These are phyloP conservation scores for Nephrocerus scutellatus DNA, from an alignment of 2,888 invertebrate species.

Conservation along the genomic window DNA sequence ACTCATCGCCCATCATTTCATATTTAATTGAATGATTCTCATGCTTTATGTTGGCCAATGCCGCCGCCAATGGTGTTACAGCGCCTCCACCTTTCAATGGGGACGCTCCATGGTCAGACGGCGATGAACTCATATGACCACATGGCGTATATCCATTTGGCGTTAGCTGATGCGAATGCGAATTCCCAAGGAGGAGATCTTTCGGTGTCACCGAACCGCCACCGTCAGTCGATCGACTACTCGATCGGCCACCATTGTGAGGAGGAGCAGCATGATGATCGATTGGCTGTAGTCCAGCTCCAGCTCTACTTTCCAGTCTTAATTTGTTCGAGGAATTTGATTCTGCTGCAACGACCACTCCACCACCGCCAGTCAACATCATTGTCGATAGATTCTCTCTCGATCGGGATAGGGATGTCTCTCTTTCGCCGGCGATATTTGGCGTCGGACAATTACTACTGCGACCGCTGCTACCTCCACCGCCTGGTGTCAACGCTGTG, in stretches of 20 bases:
- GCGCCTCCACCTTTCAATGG: slow-evolving; percentile 11
- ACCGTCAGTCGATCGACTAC: slow-evolving; percentile 30
- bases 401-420: slow-evolving; percentile 22
- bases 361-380: slow-evolving; percentile 12
- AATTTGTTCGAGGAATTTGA: slow-evolving; percentile 6
- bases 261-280: neutral
- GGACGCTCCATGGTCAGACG: neutral
- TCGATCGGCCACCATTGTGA: slow-evolving; percentile 29
- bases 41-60: slow-evolving; percentile 33
- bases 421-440: slow-evolving; percentile 15
- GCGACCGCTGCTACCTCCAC: slow-evolving; percentile 24
- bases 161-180: no score
- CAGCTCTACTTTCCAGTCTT: no score
- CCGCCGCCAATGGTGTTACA: slow-evolving; percentile 19
- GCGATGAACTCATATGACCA: slow-evolving; percentile 18
- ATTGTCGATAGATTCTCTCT: slow-evolving; percentile 23
- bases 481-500: slow-evolving; percentile 16
- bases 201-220: slow-evolving; percentile 32
- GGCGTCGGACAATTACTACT: slow-evolving; percentile 24
- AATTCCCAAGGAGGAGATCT: no score
- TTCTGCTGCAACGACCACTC: neutral
- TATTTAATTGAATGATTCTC: slow-evolving; percentile 28
- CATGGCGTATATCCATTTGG: slow-evolving; percentile 25
- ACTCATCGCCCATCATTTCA: no score
- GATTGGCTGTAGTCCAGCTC: no score